Evolutionary conservation across 2,113 vertebrate genomes (phyloP).

Genomic region (Salvelinus alpinus): DNA sequence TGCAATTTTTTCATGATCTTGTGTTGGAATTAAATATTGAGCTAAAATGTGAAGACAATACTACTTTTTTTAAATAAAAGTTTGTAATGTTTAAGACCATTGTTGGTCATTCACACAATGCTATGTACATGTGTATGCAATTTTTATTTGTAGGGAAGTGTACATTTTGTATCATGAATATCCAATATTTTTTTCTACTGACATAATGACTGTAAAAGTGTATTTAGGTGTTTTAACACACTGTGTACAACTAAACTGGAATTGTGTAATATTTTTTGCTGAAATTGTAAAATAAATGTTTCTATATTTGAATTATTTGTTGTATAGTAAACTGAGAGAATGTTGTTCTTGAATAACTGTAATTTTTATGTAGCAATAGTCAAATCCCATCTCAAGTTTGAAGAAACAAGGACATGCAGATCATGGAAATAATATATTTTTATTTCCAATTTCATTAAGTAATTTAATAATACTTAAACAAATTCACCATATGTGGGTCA

Average conservation of each 20-base stretch:
- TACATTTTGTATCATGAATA: conserved; percentile 65
- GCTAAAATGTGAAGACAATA: conserved; percentile 21
- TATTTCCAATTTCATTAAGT: too few relatives aligned
- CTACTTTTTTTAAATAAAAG: conserved; percentile 41
- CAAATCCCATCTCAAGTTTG: too few relatives aligned
- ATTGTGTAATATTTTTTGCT: conserved; percentile 75
- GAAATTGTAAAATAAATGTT: conserved; percentile 70
- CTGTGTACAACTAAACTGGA: conserved; percentile 66
- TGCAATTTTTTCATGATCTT: conserved; percentile 7
- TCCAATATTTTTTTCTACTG: conserved; percentile 73
- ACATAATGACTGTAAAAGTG: conserved; percentile 64
- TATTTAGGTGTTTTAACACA: conserved; percentile 74
- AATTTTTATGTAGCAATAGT: too few relatives aligned
- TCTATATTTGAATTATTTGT: conserved; percentile 71
- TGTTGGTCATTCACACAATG: conserved; percentile 18
- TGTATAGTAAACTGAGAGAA: neutral
- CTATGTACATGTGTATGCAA: conserved; percentile 25
- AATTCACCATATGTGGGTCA: too few relatives aligned
- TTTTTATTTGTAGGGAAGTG: conserved; percentile 38
- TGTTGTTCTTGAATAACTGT: too few relatives aligned
- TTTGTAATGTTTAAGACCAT: conserved; percentile 45
- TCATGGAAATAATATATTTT: too few relatives aligned
- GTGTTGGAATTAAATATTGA: neutral
- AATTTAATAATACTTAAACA: too few relatives aligned
- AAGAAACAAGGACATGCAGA: too few relatives aligned